These are phyloP conservation scores for Tridacna crocea DNA, from an alignment of 2,888 invertebrate species.

Conservation along the genomic window DNA sequence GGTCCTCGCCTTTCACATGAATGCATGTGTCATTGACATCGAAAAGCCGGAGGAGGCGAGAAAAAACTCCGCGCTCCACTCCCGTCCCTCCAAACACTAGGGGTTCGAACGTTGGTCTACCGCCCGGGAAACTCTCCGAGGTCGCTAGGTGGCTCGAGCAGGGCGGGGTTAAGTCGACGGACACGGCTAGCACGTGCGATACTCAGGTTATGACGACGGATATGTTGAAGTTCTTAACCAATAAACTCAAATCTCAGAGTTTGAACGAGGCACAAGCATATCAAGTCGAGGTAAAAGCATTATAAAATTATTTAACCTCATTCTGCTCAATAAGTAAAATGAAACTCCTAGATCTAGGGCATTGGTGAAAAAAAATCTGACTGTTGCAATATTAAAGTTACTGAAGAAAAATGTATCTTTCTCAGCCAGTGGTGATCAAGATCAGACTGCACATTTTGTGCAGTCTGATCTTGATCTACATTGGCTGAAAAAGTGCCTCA, in stretches of 20 bases:
- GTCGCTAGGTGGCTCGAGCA: slow-evolving; percentile 15
- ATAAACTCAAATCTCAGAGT: slow-evolving; percentile 93
- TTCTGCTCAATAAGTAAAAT: too few relatives aligned
- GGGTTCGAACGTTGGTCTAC: slow-evolving; percentile 3
- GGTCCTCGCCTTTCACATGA: slow-evolving; percentile 13
- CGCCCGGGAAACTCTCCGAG: slow-evolving; percentile 11
- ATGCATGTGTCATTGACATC: slow-evolving; percentile 23
- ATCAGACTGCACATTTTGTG: too few relatives aligned
- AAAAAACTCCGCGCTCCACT: slow-evolving; percentile 5
- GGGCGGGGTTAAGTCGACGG: slow-evolving; percentile 1
- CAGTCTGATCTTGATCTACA: too few relatives aligned
- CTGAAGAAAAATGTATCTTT: too few relatives aligned
- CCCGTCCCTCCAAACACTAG: slow-evolving; percentile 13
- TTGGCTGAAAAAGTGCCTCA: too few relatives aligned
- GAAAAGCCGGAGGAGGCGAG: slow-evolving; percentile 25
- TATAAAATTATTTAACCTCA: too few relatives aligned
- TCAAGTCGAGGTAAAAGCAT: slow-evolving; percentile 13
- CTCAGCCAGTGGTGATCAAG: too few relatives aligned
- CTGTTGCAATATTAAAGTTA: too few relatives aligned
- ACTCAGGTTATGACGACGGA: slow-evolving; percentile 55
- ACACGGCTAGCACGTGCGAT: slow-evolving; percentile 13
- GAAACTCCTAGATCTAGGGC: too few relatives aligned
- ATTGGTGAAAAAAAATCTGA: too few relatives aligned
- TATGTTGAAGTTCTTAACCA: slow-evolving; percentile 94
- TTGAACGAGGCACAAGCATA: slow-evolving; percentile 89